Evolutionary conservation across 2,797 vertebrate species (phyloP).

Genomic region (Allobates femoralis): DNA sequence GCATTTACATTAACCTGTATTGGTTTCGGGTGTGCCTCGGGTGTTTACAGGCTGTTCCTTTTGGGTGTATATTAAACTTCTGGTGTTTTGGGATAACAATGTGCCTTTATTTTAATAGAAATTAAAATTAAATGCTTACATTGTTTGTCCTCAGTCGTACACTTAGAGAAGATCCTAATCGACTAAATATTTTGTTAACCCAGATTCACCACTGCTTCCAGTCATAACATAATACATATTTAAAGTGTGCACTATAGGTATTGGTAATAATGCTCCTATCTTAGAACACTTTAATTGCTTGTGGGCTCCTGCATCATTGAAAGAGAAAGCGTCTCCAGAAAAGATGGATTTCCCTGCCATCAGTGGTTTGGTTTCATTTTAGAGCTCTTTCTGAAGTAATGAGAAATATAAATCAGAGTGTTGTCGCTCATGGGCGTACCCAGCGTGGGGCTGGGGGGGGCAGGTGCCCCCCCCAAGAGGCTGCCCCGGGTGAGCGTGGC

Average conservation of each 20-base stretch:
- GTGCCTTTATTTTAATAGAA: background rate
- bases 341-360: slow-evolving; percentile 14
- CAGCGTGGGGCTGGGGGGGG: no score
- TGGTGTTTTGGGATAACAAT: background rate
- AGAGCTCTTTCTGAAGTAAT: background rate
- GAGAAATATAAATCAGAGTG: slow-evolving; percentile 8
- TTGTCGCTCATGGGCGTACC: no score
- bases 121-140: background rate
- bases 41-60: background rate
- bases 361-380: slow-evolving; percentile 3
- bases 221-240: background rate
- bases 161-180: background rate
- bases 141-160: background rate
- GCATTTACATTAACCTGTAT: background rate
- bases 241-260: slow-evolving; percentile 1
- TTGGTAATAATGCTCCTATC: background rate
- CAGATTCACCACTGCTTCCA: background rate
- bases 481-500: no score
- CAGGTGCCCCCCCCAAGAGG: no score
- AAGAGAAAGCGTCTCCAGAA: background rate
- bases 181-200: background rate
- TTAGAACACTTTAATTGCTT: slow-evolving; percentile 1
- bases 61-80: background rate
- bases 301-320: slow-evolving; percentile 1
- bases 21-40: background rate